Base-by-base conservation (phyloP, 2,797 vertebrate genomes). In the Schizothorax lantsangensis region DNA sequence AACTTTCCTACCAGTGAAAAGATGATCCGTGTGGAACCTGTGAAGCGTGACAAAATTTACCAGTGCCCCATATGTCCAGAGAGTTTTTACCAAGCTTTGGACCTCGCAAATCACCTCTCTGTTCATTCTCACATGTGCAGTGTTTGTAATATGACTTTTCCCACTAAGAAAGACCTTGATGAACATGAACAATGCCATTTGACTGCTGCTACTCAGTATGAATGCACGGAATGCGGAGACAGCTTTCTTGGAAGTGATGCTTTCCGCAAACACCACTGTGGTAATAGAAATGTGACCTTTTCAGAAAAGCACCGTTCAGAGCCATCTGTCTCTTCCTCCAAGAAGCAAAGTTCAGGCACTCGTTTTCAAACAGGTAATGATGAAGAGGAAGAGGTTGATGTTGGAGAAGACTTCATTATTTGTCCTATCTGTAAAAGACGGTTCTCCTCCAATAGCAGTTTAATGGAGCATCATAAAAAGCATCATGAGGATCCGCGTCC, bases 381-480 rank as follows among this genome's bases (percentile, higher is more conserved):
- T 0, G 95, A 96, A 0, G 95, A 95, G 40, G 94, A 95, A 17
- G 87, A 96, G 2, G 95, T 96, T 79, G 95, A 96, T 36, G 95
- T 91, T 3, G 95, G 94, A 66, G 95, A 95, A 38, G 95, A 96
- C 88, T 87, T 95, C 19, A 92, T 93, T 87, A 91, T 90, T 73
- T 96, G 96, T 68, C 62, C 85, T 4, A 57, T 89, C 79, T 96
- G 95, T 87, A 87, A 91, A 83, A 93, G 91, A 91, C 92, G 89
- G 23, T 96, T 96, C 87, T 88, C 92, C 21, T 95, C 95, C 30
- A 94, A 93, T 89, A 93, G 88, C 49, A 43, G 57, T 86, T 91
- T 96, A 47, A 81, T 94, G 88, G 94, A 95, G 72, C 96, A 96
- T 91, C 95, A 95, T 66, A 86, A 75, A 89, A 95, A 89, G 84